Evolutionary conservation across 2,797 vertebrate genomes (phyloP), one percentile per base, ranked within the genome.

Genomic region (Pygocentrus nattereri): DNA sequence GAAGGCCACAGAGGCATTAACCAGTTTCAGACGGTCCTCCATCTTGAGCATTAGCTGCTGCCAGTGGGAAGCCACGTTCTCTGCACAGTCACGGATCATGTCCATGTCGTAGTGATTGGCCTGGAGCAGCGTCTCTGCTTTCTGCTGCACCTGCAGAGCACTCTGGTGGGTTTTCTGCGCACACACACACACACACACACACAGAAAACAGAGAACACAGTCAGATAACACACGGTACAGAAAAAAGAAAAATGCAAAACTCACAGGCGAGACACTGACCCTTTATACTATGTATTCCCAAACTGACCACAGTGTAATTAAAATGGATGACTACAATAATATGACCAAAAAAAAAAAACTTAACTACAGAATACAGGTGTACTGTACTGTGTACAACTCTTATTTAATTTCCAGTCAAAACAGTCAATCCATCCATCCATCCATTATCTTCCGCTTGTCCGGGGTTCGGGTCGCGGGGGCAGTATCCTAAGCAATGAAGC

Each of bases 31-130:
- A 38, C 97, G 94, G 86, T 99, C 98, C 87, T 99, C 98, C 98
- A 99, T 99, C 93, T 99, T 99, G 82, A 99, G 95, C 98, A 99
- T 99, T 85, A 99, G 95, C 89, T 99, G 98, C 80, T 99, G 98
- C 98, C 98, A 99, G 77, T 99, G 98, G 2, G 97, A 98, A 64
- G 98, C 98, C 95, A 99, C 85, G 95, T 98, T 99, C 90, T 99
- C 98, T 0, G 98, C 98, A 11, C 98, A 99, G 89, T 99, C 98
- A 12, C 98, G 91, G 91, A 99, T 99, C 96, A 98, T 97, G 87
- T 99, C 98, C 97, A 98, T 98, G 88, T 99, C 97, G 0, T 99
- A 99, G 93, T 99, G 98, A 88, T 97, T 98, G 41, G 97, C 97
- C 93, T 99, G 98, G 73, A 99, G 94, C 90, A 99, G 94, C 2